Conservation (phyloP, 1,140 invertebrate genomes). For the Macrosteles quadrilineatus region DNA sequence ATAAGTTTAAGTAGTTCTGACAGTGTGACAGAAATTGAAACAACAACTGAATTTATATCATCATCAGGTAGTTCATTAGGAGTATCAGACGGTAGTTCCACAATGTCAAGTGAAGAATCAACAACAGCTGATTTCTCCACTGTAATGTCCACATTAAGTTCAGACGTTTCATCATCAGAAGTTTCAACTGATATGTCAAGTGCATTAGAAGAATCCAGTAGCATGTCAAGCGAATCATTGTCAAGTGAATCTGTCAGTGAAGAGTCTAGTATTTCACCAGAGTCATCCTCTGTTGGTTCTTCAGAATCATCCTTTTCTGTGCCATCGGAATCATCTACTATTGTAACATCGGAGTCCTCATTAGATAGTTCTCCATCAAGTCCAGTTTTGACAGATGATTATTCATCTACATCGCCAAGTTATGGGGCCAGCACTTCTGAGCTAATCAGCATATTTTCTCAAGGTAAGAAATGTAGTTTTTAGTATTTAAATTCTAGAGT, state of each 20-base stretch:
- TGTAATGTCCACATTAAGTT: slow-evolving; percentile 21
- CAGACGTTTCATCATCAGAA: slow-evolving; percentile 33
- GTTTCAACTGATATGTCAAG: slow-evolving; percentile 31
- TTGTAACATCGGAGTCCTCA: background rate
- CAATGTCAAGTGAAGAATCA: slow-evolving; percentile 27
- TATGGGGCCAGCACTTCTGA: slow-evolving; percentile 17
- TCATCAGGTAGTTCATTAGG: slow-evolving; percentile 35
- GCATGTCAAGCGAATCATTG: slow-evolving; percentile 30
- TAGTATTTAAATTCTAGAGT: too few species aligned
- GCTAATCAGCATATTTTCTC: slow-evolving; percentile 9
- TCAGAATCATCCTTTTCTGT: background rate
- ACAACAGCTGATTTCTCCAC: slow-evolving; percentile 40
- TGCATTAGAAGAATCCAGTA: slow-evolving; percentile 20
- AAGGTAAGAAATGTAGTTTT: slow-evolving; percentile 17
- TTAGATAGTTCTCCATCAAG: background rate
- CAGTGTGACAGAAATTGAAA: background rate
- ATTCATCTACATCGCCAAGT: background rate
- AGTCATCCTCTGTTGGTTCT: background rate
- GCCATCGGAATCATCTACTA: background rate
- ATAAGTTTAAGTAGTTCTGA: background rate
- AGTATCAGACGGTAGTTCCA: slow-evolving; percentile 21
- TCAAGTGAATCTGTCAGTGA: slow-evolving; percentile 26
- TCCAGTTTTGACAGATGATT: background rate
- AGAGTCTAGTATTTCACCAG: background rate
- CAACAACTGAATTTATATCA: background rate